Evolutionary conservation across 2,797 vertebrate species (phyloP), one percentile per base, ranked within the genome.

Genomic region (Paratrypauchen microcephalus): DNA sequence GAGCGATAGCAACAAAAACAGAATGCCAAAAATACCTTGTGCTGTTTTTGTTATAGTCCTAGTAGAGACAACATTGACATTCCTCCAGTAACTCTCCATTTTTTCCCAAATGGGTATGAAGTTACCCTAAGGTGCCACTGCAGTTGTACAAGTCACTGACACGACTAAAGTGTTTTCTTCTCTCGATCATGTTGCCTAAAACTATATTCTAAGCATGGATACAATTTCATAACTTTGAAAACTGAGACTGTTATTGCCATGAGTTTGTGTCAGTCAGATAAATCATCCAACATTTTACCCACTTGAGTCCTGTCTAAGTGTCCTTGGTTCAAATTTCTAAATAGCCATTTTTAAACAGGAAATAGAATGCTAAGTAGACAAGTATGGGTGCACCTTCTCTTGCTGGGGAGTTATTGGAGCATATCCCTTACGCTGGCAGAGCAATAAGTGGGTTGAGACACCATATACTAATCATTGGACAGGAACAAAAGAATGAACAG

Each of bases 11-110:
- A 55, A 21, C 9, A 55, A 45, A 12, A 9, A 23, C 23, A 23
- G 12, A n/a, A 4, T 13, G 52, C 52, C 52, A 55, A 55, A 12
- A 55, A 23, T 23, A 52, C 23, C 23, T 71, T 23, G 64, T 45
- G 61, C n/a, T 68, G 70, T 79, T 85, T 45, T 82, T 70, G 82
- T 81, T 79, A 81, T 72, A 79, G 65, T 78, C 77, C 74, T 74
- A 77, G 80, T 70, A 81, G 77, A 80, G 87, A 81, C 41, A 69
- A 75, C 76, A 26, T 21, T 68, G 83, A 87, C 82, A 88, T 82
- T 66, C 82, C 83, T 75, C 91, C 88, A 92, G 92, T 92, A 90
- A 88, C 88, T 88, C 87, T 80, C 86, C 86, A 88, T 81, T 91
- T 86, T 83, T 76, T 74, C 87, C 78, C 78, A 87, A 75, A 77